A percentile compares a stretch with the other conserved stretches of the same genome.
Evolutionary conservation across 2,113 vertebrate species (phyloP).

Genomic region (Tichodroma muraria): DNA sequence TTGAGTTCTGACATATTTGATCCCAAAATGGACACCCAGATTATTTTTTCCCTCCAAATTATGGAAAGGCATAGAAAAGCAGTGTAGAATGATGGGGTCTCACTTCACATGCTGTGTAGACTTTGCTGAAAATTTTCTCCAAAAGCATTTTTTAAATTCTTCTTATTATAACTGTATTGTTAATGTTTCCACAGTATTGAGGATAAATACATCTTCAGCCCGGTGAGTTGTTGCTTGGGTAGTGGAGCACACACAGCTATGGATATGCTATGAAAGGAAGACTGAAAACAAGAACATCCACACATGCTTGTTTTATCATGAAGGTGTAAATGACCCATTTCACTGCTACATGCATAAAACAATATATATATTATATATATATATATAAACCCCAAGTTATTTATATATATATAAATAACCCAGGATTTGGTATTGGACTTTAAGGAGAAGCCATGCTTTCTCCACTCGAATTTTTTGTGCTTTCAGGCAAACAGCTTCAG

Average conservation of each 20-base stretch:
- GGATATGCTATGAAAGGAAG: background rate
- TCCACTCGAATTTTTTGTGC: accelerated
- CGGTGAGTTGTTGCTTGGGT: accelerated
- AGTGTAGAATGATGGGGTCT: accelerated
- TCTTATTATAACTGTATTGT: background rate
- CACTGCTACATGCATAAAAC: accelerated
- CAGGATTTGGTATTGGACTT: background rate
- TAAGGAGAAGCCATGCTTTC: background rate
- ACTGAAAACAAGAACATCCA: background rate
- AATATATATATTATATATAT: accelerated
- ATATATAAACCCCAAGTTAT: background rate
- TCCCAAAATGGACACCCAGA: background rate
- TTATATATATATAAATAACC: accelerated
- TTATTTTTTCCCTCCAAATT: background rate
- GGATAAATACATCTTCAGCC: background rate
- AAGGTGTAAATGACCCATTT: background rate
- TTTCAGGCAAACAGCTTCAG: background rate
- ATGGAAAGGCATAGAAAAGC: background rate
- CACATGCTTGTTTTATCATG: accelerated
- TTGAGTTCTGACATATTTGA: background rate
- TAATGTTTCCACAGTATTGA: background rate
- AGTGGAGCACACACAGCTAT: accelerated
- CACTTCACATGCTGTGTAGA: background rate
- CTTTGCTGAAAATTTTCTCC: background rate
- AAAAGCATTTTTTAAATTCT: background rate